Evolutionary conservation across 1,140 invertebrate genomes (phyloP), one percentile per base, ranked within the genome.

Genomic region (Cylas formicarius): DNA sequence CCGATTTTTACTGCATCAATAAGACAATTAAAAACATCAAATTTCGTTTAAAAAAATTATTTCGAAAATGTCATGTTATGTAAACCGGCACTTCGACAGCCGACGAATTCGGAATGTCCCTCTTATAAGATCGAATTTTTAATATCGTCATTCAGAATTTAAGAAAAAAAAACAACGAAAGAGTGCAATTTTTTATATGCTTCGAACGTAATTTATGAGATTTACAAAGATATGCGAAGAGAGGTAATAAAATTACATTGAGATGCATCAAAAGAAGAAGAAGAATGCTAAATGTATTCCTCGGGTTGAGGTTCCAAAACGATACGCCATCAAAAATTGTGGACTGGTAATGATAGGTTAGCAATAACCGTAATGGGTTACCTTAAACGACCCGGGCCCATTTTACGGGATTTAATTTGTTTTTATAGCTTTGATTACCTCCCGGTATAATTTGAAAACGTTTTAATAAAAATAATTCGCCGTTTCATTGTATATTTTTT

Each of bases 381-480:
- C 58, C 58, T 58, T 58, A 62, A 62, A 61, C 55, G 53, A 55
- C 55, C 51, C 42, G 57, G 52, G 53, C 56, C 60, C 58, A 62
- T 62, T 62, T 61, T 61, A 62, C 52, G 53, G 58, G 56, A 62
- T 64, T 64, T 64, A 64, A 64, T 64, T 64, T 64, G 62, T 64
- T 64, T 64, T 64, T 64, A 64, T 64, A 62, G 62, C 60, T 64
- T 63, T 64, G 61, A 64, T 64, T 64, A 64, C 60, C 48, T 54
- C 51, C 61, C 42, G 59, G 57, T 57, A 60, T 63, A 61, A 63
- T 63, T 61, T 60, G 59, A 56, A 61, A 63, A 60, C 57, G 57
- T 60, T 62, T 62, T 62, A 60, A 59, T 61, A 61, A 59, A 56
- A 61, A 57, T 55, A 61, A 46, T 28, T 41, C 32, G 10, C 31